These are phyloP conservation scores for Hedychridium roseum DNA, from an alignment of 2,888 invertebrate species.

Conservation along the genomic window DNA sequence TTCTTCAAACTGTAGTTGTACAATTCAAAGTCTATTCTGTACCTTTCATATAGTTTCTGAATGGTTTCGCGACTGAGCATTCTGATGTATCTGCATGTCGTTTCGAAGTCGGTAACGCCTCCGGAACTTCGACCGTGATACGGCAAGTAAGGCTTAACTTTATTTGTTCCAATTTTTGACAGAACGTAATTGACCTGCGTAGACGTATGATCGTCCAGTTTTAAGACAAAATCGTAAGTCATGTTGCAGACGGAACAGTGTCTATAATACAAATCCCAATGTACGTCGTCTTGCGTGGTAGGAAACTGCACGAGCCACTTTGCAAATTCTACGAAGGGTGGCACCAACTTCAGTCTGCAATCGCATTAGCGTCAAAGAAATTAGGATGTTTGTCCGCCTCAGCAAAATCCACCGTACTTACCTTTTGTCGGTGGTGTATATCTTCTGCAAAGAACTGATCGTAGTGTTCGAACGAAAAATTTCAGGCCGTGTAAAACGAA, in stretches of 20 bases:
- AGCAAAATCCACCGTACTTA: slow-evolving; percentile 18
- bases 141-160: slow-evolving; percentile 34
- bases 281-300: slow-evolving; percentile 51
- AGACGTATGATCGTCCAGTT: slow-evolving; percentile 50
- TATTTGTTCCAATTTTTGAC: slow-evolving; percentile 35
- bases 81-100: slow-evolving; percentile 56
- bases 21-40: slow-evolving; percentile 59
- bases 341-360: slow-evolving; percentile 52
- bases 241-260: slow-evolving; percentile 56
- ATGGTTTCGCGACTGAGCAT: slow-evolving; percentile 44
- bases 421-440: slow-evolving; percentile 51
- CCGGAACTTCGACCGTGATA: slow-evolving; percentile 42
- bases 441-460: slow-evolving; percentile 38
- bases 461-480: slow-evolving; percentile 48
- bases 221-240: slow-evolving; percentile 52
- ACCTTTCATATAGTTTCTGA: slow-evolving; percentile 49
- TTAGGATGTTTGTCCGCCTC: too few species aligned
- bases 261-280: slow-evolving; percentile 55
- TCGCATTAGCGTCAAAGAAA: too few species aligned
- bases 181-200: slow-evolving; percentile 46
- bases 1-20: slow-evolving; percentile 51
- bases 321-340: slow-evolving; percentile 57
- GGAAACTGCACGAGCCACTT: slow-evolving; percentile 51
- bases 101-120: slow-evolving; percentile 47
- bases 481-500: slow-evolving; percentile 54